phyloP scores from a whole-genome alignment of 2,797 vertebrate species.

The Nannoperca obscura region DNA sequence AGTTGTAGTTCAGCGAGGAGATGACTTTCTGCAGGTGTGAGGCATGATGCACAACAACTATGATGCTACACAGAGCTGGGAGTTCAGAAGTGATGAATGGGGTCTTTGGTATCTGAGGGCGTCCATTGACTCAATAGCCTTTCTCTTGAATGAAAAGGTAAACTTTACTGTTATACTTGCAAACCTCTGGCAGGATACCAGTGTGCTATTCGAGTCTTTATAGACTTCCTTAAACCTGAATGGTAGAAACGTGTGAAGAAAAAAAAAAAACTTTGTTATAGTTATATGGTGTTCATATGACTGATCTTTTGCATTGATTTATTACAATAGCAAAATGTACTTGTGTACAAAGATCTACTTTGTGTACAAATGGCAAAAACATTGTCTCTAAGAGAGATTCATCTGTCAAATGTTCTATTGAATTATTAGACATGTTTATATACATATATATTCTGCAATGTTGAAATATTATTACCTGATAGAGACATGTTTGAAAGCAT shows the following conservation, averaged over 20 bases:
- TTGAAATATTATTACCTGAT: conserved; percentile 74
- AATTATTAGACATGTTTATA: conserved; percentile 84
- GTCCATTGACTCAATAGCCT: conserved; percentile 63
- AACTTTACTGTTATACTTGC: conserved; percentile 76
- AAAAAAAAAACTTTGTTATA: conserved; percentile 50
- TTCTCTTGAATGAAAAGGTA: conserved; percentile 62
- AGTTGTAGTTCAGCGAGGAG: conserved; percentile 44
- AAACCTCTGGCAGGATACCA: conserved; percentile 66
- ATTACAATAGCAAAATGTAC: conserved; percentile 85
- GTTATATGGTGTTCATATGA: conserved; percentile 86
- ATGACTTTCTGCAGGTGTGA: conserved; percentile 51
- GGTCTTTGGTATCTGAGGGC: conserved; percentile 72
- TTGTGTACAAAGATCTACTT: conserved; percentile 87
- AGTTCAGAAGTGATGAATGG: conserved; percentile 47
- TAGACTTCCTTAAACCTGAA: conserved; percentile 76
- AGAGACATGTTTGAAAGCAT: conserved; percentile 73
- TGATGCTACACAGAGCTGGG: conserved; percentile 45
- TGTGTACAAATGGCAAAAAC: conserved; percentile 81
- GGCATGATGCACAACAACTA: conserved; percentile 41
- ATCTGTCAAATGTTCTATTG: conserved; percentile 89
- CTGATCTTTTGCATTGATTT: conserved; percentile 82
- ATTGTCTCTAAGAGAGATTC: conserved; percentile 89
- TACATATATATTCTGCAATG: conserved; percentile 52
- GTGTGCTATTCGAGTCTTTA: conserved; percentile 81
- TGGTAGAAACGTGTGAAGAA: conserved; percentile 51